phyloP scores from a whole-genome alignment of 2,888 invertebrate species.

The Pseudococcus viburni region DNA sequence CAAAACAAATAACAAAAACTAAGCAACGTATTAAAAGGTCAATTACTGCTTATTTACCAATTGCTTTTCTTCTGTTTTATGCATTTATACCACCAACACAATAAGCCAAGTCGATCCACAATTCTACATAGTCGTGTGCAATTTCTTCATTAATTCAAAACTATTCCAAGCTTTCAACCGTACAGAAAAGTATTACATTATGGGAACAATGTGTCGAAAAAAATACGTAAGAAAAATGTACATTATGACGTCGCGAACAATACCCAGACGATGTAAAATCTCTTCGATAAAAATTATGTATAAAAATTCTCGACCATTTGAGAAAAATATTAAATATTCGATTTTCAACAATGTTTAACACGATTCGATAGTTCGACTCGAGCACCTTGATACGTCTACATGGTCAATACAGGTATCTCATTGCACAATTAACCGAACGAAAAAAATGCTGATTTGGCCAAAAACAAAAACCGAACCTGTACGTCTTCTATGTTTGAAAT shows the following conservation, averaged over 20 bases:
- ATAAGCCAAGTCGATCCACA: neutral
- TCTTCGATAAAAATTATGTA: neutral
- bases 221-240: neutral
- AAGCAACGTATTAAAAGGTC: slow-evolving; percentile 39
- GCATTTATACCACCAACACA: slow-evolving; percentile 27
- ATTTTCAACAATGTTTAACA: neutral
- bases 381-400: neutral
- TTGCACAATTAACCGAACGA: neutral
- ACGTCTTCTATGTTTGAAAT: neutral
- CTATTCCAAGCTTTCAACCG: slow-evolving; percentile 26
- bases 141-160: slow-evolving; percentile 38
- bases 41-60: slow-evolving; percentile 46
- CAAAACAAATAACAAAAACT: slow-evolving; percentile 18
- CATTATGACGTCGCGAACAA: neutral
- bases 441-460: slow-evolving; percentile 11
- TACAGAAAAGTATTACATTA: neutral
- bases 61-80: neutral
- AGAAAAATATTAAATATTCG: neutral
- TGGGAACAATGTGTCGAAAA: slow-evolving; percentile 1
- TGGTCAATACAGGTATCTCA: neutral
- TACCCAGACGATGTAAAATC: neutral
- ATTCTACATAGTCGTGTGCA: neutral
- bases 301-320: neutral
- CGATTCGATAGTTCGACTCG: neutral
- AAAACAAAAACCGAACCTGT: neutral